Percentiles rank a stretch among this genome's conserved stretches.
Evolutionary conservation across 1,140 invertebrate species (phyloP).

Genomic region (Drosophila dunni): DNA sequence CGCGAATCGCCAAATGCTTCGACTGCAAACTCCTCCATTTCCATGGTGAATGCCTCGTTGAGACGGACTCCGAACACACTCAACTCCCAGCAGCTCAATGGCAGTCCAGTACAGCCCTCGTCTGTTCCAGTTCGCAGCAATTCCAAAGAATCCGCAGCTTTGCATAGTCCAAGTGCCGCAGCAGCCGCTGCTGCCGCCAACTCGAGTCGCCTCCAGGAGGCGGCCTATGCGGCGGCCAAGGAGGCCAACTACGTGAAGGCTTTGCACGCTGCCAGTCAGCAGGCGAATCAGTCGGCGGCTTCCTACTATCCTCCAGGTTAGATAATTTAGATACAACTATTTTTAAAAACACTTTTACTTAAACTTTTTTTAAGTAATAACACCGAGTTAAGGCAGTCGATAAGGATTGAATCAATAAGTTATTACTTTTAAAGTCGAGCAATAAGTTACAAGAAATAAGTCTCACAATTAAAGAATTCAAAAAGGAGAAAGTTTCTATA

Average conservation of each 20-base stretch:
- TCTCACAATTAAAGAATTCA: no score
- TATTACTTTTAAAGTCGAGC: no score
- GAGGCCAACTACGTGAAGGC: slow-evolving; percentile 82
- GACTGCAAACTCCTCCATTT: slow-evolving; percentile 24
- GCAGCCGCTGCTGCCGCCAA: slow-evolving; percentile 45
- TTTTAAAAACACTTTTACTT: no score
- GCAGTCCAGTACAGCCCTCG: slow-evolving; percentile 70
- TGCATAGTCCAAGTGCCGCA: slow-evolving; percentile 57
- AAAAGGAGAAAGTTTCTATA: no score
- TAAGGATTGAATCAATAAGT: not conserved
- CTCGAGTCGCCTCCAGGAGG: slow-evolving; percentile 76
- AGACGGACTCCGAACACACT: slow-evolving; percentile 64
- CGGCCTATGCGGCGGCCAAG: slow-evolving; percentile 73
- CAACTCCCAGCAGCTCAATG: slow-evolving; percentile 57
- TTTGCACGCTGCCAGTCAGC: slow-evolving; percentile 85
- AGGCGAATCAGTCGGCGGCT: slow-evolving; percentile 85
- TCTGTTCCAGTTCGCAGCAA: slow-evolving; percentile 63
- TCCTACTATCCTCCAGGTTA: slow-evolving; percentile 73
- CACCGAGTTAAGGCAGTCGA: not conserved
- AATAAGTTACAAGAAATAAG: no score
- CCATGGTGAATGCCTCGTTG: slow-evolving; percentile 18
- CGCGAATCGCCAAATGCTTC: slow-evolving; percentile 71
- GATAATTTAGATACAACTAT: not conserved
- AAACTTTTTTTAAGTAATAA: no score
- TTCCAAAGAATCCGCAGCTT: slow-evolving; percentile 78